Base-by-base conservation (phyloP, 2,797 vertebrate species). In the Pseudopleuronectes americanus region DNA sequence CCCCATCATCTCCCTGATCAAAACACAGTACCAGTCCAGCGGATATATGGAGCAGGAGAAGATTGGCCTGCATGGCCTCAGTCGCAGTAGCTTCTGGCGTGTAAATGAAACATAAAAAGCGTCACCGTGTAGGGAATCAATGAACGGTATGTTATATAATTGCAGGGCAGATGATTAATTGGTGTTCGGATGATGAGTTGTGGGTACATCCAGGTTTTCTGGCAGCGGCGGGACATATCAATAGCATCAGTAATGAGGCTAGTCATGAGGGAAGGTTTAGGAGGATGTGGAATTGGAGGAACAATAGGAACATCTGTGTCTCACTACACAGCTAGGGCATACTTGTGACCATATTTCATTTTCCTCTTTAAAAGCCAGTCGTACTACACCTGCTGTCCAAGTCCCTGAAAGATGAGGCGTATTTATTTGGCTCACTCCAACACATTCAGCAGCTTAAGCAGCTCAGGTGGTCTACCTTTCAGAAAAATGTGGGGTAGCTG, bases 251-350 rank as follows among this genome's bases (percentile, higher is more conserved):
- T 92, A 91, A 92, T 89, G 84, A 92, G 86, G 82, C 87, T 73
- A 74, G 86, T 92, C 88, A 90, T 87, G 87, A 88, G 82, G 77
- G 77, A 77, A 71, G 80, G 72, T 86, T 89, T 59, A 74, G 79
- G 82, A 83, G 77, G 79, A 81, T 71, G 85, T 75, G 66, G 52
- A 71, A 85, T 26, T 69, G 66, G 59, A 79, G 77, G 71, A 88
- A 90, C 88, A 90, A 89, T 83, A 67, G 76, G 51, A 86, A 84
- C 90, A 92, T 89, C 89, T 91, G 90, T 64, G 86, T 78, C 77
- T 73, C 81, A 77, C 81, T 62, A 64, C 75, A 74, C 74, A 76
- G 80, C 82, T 77, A 24, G 33, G 55, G 57, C 38, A 70, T 85
- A 87, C 88, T 87, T 81, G 76, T 72, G 80, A 77, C 72, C 73